Evolutionary conservation across 1,140 invertebrate species (phyloP).

Genomic region (Tachypleus tridentatus): DNA sequence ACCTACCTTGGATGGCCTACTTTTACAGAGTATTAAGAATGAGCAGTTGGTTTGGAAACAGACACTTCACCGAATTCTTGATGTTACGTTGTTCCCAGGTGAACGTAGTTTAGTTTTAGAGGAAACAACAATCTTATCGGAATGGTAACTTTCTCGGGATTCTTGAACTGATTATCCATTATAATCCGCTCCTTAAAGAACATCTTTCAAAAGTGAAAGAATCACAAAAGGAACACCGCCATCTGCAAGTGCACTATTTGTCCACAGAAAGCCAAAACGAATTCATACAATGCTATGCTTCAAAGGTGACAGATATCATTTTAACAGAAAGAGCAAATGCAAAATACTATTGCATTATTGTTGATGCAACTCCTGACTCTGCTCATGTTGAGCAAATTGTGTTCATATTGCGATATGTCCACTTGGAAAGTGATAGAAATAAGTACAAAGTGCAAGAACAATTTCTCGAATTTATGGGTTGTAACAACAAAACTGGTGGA

Average conservation of each 20-base stretch:
- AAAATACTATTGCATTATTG: not conserved
- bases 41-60: too few relatives aligned
- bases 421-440: not conserved
- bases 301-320: not conserved
- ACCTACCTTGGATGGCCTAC: too few relatives aligned
- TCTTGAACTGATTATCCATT: not conserved
- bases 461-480: not conserved
- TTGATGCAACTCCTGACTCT: not conserved
- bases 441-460: not conserved
- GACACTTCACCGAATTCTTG: not conserved
- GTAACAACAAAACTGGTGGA: not conserved
- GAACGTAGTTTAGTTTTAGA: slow-evolving; percentile 1
- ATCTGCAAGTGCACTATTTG: not conserved
- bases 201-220: not conserved
- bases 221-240: not conserved
- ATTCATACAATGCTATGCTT: not conserved
- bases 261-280: not conserved
- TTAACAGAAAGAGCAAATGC: not conserved
- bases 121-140: not conserved
- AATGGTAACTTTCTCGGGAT: not conserved
- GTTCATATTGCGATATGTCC: not conserved
- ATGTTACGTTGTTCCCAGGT: not conserved
- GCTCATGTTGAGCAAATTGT: slow-evolving; percentile 1
- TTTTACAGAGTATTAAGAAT: too few relatives aligned
- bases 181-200: not conserved